Evolutionary conservation across 1,140 invertebrate species (phyloP), one percentile per base, ranked within the genome.

Genomic region (Lutraria rhynchaena): DNA sequence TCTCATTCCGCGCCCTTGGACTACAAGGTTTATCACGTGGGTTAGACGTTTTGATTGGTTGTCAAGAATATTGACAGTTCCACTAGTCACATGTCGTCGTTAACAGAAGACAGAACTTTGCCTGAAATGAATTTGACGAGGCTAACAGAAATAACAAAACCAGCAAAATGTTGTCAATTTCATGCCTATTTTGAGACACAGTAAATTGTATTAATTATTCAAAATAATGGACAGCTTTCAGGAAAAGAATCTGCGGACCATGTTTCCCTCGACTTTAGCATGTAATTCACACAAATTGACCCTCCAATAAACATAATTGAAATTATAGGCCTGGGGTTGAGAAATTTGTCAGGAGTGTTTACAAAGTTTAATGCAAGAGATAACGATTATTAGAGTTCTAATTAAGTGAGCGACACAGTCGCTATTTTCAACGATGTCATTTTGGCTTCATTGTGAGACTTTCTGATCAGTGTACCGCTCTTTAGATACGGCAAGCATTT

Each of bases 271-370:
- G 33, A 44, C 49, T 44, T 35, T 33, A 33, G 61, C 60, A 70
- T 80, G 76, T 80, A 80, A 80, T 80, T 80, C 31, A 55, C 24
- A 57, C 61, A 80, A 80, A 80, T 80, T 80, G 76, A 80, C 76
- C 76, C 67, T 80, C 35, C 61, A 80, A 80, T 80, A 80, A 80
- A 58, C 49, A 24, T 80, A 80, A 80, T 80, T 80, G 76, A 80
- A 58, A 80, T 80, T 70, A 80, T 19, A 69, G 65, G 35, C 76
- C 35, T 29, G 76, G 27, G 76, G 76, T 77, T 75, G 41, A 49
- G 19, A 61, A 75, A 27, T 75, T 75, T 75, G 73, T 75, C 73
- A 75, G 53, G 22, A 60, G 55, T 75, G 58, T 75, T 75, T 75
- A 60, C 58, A 57, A 74, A 61, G 55, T 75, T 60, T 46, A 71